Evolutionary conservation across 2,888 invertebrate species (phyloP).

Genomic region (Neelides folsomi): DNA sequence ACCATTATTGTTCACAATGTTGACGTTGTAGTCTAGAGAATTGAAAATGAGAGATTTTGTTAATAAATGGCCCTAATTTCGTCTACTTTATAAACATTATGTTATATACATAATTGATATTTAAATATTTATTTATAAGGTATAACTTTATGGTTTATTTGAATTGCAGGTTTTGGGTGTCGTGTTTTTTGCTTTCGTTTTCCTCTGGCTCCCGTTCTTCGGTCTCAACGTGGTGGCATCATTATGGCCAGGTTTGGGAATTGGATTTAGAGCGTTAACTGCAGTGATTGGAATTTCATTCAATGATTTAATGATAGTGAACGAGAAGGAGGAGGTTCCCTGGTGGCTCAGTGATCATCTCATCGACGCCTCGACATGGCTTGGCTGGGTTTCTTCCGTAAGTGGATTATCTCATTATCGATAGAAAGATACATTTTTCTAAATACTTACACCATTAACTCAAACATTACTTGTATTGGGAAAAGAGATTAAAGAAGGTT

Average conservation of each 20-base stretch:
- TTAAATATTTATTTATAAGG: too few relatives aligned
- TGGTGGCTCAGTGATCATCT: conserved; percentile 35
- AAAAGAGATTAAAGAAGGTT: background rate
- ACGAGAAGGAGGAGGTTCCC: background rate
- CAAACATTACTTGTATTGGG: background rate
- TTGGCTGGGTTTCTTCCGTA: conserved; percentile 40
- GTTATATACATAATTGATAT: too few relatives aligned
- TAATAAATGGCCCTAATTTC: too few relatives aligned
- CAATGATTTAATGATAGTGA: too few relatives aligned
- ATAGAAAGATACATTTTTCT: background rate
- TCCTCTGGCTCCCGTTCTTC: conserved; percentile 42
- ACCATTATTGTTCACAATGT: too few relatives aligned
- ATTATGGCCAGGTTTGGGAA: conserved; percentile 34
- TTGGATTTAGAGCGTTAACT: too few relatives aligned
- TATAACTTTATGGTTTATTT: too few relatives aligned
- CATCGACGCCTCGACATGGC: conserved; percentile 38
- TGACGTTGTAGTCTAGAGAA: too few relatives aligned
- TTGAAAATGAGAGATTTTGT: too few relatives aligned
- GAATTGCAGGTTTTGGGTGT: conserved; percentile 38
- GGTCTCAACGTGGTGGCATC: conserved; percentile 38
- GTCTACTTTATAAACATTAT: too few relatives aligned
- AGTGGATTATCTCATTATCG: conserved; percentile 38
- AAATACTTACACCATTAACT: background rate
- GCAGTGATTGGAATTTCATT: too few relatives aligned
- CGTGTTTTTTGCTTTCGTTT: conserved; percentile 40